Evolutionary conservation across 2,888 invertebrate species (phyloP), one percentile per base, ranked within the genome.

Genomic region (Thalpophila matura): DNA sequence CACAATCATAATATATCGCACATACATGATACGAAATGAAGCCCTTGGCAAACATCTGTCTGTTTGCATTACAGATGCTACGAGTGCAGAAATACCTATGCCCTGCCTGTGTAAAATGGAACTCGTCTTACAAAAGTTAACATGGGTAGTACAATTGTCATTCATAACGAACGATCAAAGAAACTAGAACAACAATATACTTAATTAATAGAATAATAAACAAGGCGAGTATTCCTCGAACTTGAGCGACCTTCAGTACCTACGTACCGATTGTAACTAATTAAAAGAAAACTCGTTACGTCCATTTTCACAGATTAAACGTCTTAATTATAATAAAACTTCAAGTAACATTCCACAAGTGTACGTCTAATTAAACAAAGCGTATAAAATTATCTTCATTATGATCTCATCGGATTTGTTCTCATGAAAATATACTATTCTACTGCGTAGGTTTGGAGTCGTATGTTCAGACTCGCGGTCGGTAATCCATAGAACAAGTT

Each of bases 391-490:
- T 69, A 74, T 74, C 61, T 64, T 65, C 64, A 76, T 82, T 74
- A 74, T 77, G 77, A 77, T 79, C 73, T 74, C 73, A 68, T 84
- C 74, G 64, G 56, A 69, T 58, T 75, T 74, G 55, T 75, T 74
- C 64, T 68, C 57, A 58, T 55, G 58, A 61, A 73, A 74, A 63
- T 50, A 33, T 59, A 33, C 43, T 50, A 69, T 38, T 47, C 37
- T 42, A 54, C 61, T 70, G 61, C 70, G 54, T 45, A 42, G 33
- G 37, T 59, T 38, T 18, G 33, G 22, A 50, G 49, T 45, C 46
- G 50, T n/a, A 5, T 54, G 45, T 22, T 27, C 27, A 37, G 37
- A 57, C 56, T 42, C 57, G 43, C 24, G 26, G 57, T 49, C 29
- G 37, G 24, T 38, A 40, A 69, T 50, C 20, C 33, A 24, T 24